phyloP scores from a whole-genome alignment of 2,797 vertebrate species.

The Otolemur crassicaudatus region DNA sequence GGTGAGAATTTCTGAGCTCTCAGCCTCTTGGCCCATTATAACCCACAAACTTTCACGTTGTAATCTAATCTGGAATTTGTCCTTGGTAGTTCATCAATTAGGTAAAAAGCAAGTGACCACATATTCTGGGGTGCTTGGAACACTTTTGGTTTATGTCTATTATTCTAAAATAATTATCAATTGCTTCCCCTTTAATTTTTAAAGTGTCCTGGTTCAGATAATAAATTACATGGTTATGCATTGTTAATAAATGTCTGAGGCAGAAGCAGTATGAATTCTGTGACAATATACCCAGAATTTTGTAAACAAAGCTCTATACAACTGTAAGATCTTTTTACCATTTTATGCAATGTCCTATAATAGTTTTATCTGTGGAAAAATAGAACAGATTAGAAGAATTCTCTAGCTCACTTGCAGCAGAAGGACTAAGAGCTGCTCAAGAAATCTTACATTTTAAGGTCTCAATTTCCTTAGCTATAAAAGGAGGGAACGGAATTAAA shows the following conservation, averaged over 20 bases:
- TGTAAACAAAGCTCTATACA: slow-evolving; percentile 10
- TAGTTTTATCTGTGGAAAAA: slow-evolving; percentile 41
- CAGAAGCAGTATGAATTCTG: background rate
- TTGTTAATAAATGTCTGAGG: slow-evolving; percentile 15
- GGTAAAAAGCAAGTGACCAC: background rate
- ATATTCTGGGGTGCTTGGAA: background rate
- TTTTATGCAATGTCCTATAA: slow-evolving; percentile 40
- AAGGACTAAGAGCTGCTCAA: background rate
- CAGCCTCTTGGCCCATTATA: background rate
- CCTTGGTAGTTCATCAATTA: slow-evolving; percentile 27
- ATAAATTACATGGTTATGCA: slow-evolving; percentile 34
- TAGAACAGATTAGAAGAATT: background rate
- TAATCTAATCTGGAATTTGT: background rate
- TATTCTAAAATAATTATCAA: slow-evolving; percentile 42
- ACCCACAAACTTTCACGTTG: background rate
- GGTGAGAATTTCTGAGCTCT: background rate
- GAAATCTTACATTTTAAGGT: background rate
- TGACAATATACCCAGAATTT: slow-evolving; percentile 38
- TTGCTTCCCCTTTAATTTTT: slow-evolving; percentile 41
- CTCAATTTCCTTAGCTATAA: background rate
- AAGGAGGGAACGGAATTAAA: background rate
- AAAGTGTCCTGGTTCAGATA: slow-evolving; percentile 30
- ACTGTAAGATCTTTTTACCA: background rate
- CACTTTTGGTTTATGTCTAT: background rate
- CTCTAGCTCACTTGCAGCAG: slow-evolving; percentile 6